Evolutionary conservation across 2,113 vertebrate genomes (phyloP), one percentile per base, ranked within the genome.

Genomic region (Machaerirhynchus nigripectus): DNA sequence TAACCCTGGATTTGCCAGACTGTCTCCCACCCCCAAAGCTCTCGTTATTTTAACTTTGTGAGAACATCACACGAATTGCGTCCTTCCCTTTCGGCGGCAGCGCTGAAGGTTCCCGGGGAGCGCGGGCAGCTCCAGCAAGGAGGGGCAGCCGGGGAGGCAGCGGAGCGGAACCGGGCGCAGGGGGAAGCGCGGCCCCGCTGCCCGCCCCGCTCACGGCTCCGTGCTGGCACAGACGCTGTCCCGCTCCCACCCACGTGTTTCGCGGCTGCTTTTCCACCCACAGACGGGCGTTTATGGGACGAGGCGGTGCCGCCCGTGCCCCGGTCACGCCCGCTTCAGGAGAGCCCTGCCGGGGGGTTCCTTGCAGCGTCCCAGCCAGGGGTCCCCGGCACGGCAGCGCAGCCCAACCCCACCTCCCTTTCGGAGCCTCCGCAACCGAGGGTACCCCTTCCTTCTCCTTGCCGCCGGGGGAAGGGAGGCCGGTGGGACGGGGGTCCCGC

Each of bases 191-290:
- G 44, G 52, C 73, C 20, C 47, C 31, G 18, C 55, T 6, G 10
- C 26, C 55, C 49, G 64, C 47, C 57, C 84, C 37, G n/a, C 67
- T 83, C 47, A 1, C n/a, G 24, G 63, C 57, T 40, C 78, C 49
- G 5, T 1, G 57, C 71, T 6, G 61, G 23, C 84, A 78, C 61
- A 20, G 76, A 17, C 52, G 52, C 63, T 20, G 68, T 60, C 77
- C 88, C 44, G 49, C 33, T 95, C 33, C 96, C 97, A 83, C 97
- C 96, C 97, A 98, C 97, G 97, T 98, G 97, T 91, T 97, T 85
- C 49, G 89, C 44, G 31, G 10, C 27, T 27, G 44, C 77, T 50
- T 63, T 87, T 50, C 67, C 77, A 87, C 31, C 67, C 84, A 11
- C 89, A 21, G 79, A 30, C 52, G 14, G 79, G 63, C 35, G n/a